Conservation (phyloP, 2,888 invertebrate species). For the Carterocephalus palaemon region DNA sequence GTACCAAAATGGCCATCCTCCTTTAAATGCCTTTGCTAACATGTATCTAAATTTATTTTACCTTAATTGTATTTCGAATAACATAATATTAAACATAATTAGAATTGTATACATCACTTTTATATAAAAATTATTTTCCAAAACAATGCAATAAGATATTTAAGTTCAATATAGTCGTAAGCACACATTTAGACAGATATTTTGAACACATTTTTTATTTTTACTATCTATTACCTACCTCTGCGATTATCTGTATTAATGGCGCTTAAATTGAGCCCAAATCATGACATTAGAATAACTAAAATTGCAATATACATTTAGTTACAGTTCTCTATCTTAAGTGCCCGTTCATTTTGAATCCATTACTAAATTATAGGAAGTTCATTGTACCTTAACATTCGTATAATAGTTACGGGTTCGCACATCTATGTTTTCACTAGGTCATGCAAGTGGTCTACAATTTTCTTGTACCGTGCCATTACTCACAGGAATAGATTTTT, state of each 20-base stretch:
- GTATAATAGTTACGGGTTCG: conserved; percentile 73
- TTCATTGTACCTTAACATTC: conserved; percentile 71
- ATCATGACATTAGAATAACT: conserved; percentile 20
- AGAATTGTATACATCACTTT: too few relatives aligned
- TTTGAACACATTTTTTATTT: too few relatives aligned
- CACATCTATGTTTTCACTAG: conserved; percentile 71
- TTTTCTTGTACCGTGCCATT: conserved; percentile 59
- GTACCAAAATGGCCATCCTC: too few relatives aligned
- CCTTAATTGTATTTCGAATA: too few relatives aligned
- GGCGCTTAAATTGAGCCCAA: conserved; percentile 15
- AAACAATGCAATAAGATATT: too few relatives aligned
- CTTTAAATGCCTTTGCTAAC: too few relatives aligned
- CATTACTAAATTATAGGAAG: conserved; percentile 65
- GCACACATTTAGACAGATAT: not conserved
- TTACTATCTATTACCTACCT: not conserved
- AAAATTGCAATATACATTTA: conserved; percentile 21
- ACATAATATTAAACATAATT: too few relatives aligned
- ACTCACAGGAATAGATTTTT: conserved; percentile 58
- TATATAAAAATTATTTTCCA: too few relatives aligned
- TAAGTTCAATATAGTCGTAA: too few relatives aligned
- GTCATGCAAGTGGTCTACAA: conserved; percentile 65
- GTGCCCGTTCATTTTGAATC: conserved; percentile 48
- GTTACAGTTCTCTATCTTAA: conserved; percentile 37
- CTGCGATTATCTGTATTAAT: conserved; percentile 10
- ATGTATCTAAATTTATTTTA: too few relatives aligned